phyloP scores from a whole-genome alignment of 2,113 vertebrate genomes.

The Pelecanoides urinatrix region DNA sequence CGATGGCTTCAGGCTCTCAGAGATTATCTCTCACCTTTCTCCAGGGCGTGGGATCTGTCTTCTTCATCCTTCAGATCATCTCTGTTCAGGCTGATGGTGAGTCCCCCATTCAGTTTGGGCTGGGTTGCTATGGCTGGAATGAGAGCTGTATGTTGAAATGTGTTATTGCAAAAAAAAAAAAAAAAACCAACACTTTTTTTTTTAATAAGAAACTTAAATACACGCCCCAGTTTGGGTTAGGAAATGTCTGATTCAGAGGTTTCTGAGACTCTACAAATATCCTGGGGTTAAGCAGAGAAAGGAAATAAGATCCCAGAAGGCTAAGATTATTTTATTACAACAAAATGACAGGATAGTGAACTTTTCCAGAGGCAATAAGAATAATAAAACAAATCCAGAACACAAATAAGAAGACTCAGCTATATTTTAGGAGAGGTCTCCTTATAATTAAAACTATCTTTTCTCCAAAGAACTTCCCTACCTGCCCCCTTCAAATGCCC shows the following conservation, averaged over 20 bases:
- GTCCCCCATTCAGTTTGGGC: conserved; percentile 43
- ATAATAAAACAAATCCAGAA: neutral
- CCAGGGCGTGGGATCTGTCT: conserved; percentile 67
- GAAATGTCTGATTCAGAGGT: conserved; percentile 23
- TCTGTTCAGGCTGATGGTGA: conserved; percentile 79
- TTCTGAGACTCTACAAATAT: conserved; percentile 20
- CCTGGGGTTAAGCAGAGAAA: conserved; percentile 3
- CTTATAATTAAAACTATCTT: neutral
- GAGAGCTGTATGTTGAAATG: neutral
- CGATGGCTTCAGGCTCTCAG: conserved; percentile 58
- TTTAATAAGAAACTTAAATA: neutral
- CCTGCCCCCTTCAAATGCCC: neutral
- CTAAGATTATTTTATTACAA: conserved; percentile 41
- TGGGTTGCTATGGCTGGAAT: conserved; percentile 18
- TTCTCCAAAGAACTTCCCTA: neutral
- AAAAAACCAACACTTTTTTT: neutral
- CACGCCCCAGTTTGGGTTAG: neutral
- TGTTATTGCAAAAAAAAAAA: neutral
- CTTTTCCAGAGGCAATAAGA: conserved; percentile 33
- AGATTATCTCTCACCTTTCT: conserved; percentile 38
- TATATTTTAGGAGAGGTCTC: neutral
- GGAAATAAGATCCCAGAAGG: conserved; percentile 28
- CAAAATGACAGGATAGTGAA: conserved; percentile 10
- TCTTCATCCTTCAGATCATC: conserved; percentile 67
- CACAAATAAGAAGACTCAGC: neutral